A percentile compares a stretch with the other conserved stretches of the same genome.
Evolutionary conservation across 30 jellyfish, hydroid and myxozoan genomes (phyloP).

Genomic region (Turritopsis rubra): DNA sequence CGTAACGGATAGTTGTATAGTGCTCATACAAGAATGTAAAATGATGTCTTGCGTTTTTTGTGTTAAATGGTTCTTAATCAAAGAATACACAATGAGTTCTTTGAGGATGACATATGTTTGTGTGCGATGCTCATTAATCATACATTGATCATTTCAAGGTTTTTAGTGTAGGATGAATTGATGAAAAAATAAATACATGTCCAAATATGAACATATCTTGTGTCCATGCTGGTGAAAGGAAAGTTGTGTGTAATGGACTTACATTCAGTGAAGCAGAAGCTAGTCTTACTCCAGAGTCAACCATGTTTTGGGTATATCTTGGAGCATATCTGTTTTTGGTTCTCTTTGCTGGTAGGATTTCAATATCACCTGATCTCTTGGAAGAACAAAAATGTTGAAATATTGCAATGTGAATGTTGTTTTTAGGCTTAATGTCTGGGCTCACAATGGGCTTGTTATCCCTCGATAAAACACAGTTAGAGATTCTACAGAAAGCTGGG

Average conservation of each 20-base stretch:
- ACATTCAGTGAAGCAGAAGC: not conserved
- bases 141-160: not conserved
- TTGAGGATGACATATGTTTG: no score
- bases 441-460: conserved; percentile 42
- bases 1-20: no score
- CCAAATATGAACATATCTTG: not conserved
- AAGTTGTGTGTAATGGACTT: conserved; percentile 19
- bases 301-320: conserved; percentile 28
- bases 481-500: conserved; percentile 29
- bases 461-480: conserved; percentile 37
- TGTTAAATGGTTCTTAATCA: no score
- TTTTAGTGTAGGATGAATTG: no score
- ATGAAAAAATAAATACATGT: not conserved
- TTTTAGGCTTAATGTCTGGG: conserved; percentile 46
- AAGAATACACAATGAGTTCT: no score
- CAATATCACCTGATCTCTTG: not conserved
- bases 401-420: not conserved
- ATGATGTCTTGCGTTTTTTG: no score
- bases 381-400: not conserved
- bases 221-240: not conserved
- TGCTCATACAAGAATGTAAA: no score
- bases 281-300: conserved; percentile 9
- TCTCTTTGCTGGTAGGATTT: conserved; percentile 25
- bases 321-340: conserved; percentile 21
- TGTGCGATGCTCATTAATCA: no score